Percentiles rank a stretch among this genome's conserved stretches.
Evolutionary conservation across 2,888 invertebrate species (phyloP).

Genomic region (Koerneria pararmatus): DNA sequence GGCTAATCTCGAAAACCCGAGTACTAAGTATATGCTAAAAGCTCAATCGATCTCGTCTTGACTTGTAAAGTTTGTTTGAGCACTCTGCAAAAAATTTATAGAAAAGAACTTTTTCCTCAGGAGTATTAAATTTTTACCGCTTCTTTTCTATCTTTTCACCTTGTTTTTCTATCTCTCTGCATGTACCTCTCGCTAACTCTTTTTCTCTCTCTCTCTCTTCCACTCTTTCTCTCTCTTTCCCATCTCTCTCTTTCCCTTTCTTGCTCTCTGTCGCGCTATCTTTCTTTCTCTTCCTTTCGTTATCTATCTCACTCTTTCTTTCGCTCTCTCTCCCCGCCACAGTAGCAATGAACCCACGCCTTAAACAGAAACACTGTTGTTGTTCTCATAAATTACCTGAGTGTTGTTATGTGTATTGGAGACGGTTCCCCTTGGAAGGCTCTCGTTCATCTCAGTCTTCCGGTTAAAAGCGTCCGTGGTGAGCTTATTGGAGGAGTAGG

Average conservation of each 20-base stretch:
- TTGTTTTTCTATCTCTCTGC: background rate
- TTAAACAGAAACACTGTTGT: background rate
- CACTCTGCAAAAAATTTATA: no score
- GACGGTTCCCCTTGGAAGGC: constrained; percentile 41
- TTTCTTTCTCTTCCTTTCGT: no score
- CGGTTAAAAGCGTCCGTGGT: constrained; percentile 37
- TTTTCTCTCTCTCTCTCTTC: background rate
- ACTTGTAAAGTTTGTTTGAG: no score
- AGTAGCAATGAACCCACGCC: background rate
- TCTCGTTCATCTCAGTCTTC: constrained; percentile 43
- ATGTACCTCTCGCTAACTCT: background rate
- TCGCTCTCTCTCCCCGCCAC: background rate
- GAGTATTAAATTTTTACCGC: no score
- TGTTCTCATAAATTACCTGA: constrained; percentile 26
- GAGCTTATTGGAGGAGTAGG: constrained; percentile 10
- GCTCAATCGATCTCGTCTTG: no score
- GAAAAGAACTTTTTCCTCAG: no score
- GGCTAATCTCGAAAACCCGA: no score
- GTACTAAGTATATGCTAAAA: no score
- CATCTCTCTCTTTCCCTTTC: background rate
- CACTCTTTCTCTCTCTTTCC: no score
- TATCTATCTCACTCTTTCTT: background rate
- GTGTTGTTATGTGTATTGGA: constrained; percentile 50
- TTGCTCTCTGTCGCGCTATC: no score
- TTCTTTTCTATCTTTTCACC: no score